These are phyloP conservation scores for Kryptolebias ocellatus DNA, from an alignment of 2,797 vertebrate genomes.

Conservation along the genomic window DNA sequence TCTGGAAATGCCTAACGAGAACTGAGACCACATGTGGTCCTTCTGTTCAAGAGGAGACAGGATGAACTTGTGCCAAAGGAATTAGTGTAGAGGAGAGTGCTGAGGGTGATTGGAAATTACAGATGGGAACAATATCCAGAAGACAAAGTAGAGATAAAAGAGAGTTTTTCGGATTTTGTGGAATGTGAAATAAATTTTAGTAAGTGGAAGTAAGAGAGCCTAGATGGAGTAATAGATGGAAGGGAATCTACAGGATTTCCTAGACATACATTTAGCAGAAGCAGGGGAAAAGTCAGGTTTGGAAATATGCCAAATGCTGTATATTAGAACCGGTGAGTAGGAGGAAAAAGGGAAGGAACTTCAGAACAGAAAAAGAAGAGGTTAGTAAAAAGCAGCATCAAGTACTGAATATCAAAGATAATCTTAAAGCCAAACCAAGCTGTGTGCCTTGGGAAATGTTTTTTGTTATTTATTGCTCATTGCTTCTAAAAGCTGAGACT, in stretches of 20 bases:
- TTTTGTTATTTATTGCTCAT: neutral
- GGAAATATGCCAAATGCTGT: constrained; percentile 43
- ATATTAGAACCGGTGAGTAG: constrained; percentile 35
- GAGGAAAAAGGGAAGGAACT: neutral
- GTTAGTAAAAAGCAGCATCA: neutral
- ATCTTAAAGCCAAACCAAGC: neutral
- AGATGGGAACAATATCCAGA: constrained; percentile 3
- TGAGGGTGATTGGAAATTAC: constrained; percentile 8
- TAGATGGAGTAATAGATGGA: constrained; percentile 23
- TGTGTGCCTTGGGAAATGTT: neutral
- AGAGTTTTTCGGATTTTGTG: constrained; percentile 17
- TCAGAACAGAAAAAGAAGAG: neutral
- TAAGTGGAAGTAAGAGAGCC: constrained; percentile 16
- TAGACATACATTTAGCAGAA: constrained; percentile 47
- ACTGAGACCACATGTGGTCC: constrained; percentile 36
- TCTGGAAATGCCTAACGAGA: constrained; percentile 21
- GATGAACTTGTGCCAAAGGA: constrained; percentile 32
- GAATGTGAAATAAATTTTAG: constrained; percentile 25
- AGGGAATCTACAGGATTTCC: constrained; percentile 15
- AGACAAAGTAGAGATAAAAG: constrained; percentile 27
- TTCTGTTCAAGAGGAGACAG: constrained; percentile 36
- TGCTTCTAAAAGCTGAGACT: neutral
- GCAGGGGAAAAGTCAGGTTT: constrained; percentile 14
- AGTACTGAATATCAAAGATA: neutral
- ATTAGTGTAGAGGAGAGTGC: constrained; percentile 24